A percentile compares a stretch with the other conserved stretches of the same genome.
These are phyloP conservation scores for Rugalucina vietnamica DNA, from an alignment of 2,888 invertebrate genomes.

Conservation along the genomic window DNA sequence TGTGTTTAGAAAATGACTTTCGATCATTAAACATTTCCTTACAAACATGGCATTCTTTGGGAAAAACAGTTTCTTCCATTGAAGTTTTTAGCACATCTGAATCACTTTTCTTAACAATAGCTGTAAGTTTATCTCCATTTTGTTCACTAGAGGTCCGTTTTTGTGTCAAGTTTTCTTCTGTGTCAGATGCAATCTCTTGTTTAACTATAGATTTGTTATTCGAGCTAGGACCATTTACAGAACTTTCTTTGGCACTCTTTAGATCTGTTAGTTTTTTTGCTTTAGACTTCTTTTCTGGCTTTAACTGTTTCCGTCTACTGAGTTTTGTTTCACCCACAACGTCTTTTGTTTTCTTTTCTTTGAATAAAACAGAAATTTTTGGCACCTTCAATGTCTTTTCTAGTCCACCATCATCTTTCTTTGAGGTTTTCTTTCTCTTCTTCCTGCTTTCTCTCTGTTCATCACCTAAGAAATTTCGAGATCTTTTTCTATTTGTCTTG, in stretches of 20 bases:
- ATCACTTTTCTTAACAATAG: neutral
- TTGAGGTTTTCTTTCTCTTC: neutral
- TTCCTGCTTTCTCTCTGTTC: neutral
- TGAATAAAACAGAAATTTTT: constrained; percentile 10
- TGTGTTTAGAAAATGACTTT: constrained; percentile 22
- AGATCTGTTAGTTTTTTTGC: too few relatives aligned
- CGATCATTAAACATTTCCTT: neutral
- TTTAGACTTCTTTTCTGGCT: neutral
- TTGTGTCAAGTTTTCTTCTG: neutral
- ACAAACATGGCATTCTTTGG: constrained; percentile 12
- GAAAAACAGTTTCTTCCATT: neutral
- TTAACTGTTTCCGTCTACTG: neutral
- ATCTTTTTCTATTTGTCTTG: neutral
- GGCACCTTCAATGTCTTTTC: constrained; percentile 13
- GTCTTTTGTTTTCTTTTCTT: neutral
- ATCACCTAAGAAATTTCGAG: neutral
- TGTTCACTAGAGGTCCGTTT: neutral
- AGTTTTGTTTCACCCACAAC: neutral
- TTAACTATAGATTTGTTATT: neutral
- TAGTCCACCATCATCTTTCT: neutral
- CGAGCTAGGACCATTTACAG: neutral
- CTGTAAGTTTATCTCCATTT: neutral
- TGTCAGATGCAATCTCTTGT: neutral
- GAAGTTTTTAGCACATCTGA: neutral
- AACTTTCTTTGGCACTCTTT: neutral